Base-by-base conservation (phyloP, 2,797 vertebrate species). In the Urophycis tenuis region DNA sequence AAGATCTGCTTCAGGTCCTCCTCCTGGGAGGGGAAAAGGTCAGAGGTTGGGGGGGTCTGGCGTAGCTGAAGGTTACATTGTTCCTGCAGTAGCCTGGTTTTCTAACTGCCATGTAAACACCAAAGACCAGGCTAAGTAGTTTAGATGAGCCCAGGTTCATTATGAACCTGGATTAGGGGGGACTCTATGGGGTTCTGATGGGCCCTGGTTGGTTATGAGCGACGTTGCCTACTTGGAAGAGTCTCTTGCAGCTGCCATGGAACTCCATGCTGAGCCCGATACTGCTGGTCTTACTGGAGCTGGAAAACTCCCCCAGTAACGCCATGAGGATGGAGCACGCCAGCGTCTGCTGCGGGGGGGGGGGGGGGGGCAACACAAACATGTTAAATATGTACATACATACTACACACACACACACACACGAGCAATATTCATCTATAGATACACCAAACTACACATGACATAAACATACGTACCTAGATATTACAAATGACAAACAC, bases 251-350 rank as follows among this genome's bases (percentile, higher is more conserved):
- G 93, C 95, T 98, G 82, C 97, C 97, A 31, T 99, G 98, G 83
- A 99, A 99, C 91, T 99, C 98, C 97, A 99, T 99, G 89, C 96
- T 99, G 86, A 99, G 94, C 84, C 98, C 98, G 82, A 99, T 99
- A 92, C 97, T 99, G 93, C 98, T 99, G 88, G 97, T 99, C 92
- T 99, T 99, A 90, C 93, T 99, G 89, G 97, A 99, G 93, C 97
- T 99, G 91, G 98, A 99, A 91, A 99, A 99, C 89, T 99, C 97
- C 5, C 96, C 98, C 88, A 99, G 93, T 74, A 99, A 89, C 10
- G 98, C 98, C 0, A 95, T 99, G 82, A 99, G 93, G 91, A 99
- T 99, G 91, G 96, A 99, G 92, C 97, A 99, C 79, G 96, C 97
- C 93, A 99, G 91, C 0, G 96, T 99, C 95, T 99, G 98, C 97